Evolutionary conservation across 2,113 vertebrate genomes (phyloP).

Genomic region (Malurus melanocephalus): DNA sequence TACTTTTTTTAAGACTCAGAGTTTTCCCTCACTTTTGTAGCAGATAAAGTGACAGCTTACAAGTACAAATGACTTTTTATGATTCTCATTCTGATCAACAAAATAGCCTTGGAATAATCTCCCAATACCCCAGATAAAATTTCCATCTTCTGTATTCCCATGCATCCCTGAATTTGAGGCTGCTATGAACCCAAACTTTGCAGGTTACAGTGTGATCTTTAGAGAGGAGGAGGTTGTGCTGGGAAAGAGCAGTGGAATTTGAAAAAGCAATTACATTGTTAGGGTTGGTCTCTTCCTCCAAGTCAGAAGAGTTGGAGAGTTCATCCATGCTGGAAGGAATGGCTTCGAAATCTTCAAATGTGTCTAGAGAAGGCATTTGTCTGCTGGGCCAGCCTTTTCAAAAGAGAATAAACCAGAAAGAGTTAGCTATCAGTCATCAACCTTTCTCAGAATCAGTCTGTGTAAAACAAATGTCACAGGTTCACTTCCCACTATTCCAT

Average conservation of each 20-base stretch:
- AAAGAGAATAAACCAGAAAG: slow-evolving; percentile 1
- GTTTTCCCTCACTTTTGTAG: neutral
- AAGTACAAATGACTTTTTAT: neutral
- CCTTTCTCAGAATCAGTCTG: neutral
- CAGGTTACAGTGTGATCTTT: neutral
- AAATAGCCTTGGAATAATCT: neutral
- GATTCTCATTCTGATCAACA: neutral
- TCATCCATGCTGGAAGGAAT: slow-evolving; percentile 89
- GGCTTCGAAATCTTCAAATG: slow-evolving; percentile 83
- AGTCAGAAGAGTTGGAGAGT: slow-evolving; percentile 86
- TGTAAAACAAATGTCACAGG: neutral
- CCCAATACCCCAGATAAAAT: neutral
- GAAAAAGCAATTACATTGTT: slow-evolving; percentile 75
- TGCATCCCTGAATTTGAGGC: neutral
- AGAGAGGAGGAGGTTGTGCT: neutral
- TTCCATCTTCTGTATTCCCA: neutral
- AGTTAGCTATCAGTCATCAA: neutral
- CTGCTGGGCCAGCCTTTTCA: slow-evolving; percentile 80
- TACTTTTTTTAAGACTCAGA: neutral
- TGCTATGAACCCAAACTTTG: neutral
- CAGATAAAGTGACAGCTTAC: neutral
- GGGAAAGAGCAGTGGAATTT: neutral
- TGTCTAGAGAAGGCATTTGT: slow-evolving; percentile 81
- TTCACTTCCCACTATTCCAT: neutral
- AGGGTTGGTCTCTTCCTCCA: slow-evolving; percentile 80